Conservation (phyloP, 2,797 vertebrate genomes). For the Antrozous pallidus region DNA sequence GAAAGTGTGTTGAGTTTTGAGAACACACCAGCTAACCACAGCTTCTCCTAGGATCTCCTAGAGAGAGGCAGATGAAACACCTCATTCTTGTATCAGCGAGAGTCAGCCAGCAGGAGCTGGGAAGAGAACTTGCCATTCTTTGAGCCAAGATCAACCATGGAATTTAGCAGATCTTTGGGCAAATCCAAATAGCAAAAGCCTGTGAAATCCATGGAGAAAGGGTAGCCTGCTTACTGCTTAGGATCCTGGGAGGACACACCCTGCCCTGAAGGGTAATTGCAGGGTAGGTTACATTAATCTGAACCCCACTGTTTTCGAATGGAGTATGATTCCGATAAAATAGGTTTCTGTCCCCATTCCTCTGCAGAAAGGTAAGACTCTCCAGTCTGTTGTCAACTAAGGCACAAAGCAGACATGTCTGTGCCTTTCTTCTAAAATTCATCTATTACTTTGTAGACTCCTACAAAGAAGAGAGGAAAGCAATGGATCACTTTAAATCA, state of each 20-base stretch:
- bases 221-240: not conserved
- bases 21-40: not conserved
- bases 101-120: not conserved
- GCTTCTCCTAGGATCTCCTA: not conserved
- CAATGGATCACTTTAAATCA: not conserved
- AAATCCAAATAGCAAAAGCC: not conserved
- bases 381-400: not conserved
- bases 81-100: not conserved
- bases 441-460: not conserved
- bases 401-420: not conserved
- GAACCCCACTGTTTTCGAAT: not conserved
- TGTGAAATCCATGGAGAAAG: not conserved
- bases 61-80: rapidly evolving
- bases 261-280: not conserved
- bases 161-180: not conserved
- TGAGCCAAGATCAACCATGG: not conserved
- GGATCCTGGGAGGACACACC: not conserved
- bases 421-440: not conserved
- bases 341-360: not conserved
- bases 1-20: not conserved
- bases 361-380: not conserved
- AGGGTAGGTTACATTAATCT: not conserved
- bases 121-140: not conserved
- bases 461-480: not conserved
- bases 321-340: not conserved